A percentile compares a stretch with the other conserved stretches of the same genome.
These are phyloP conservation scores for Schrankia costaestrigalis DNA, from an alignment of 2,888 invertebrate genomes.

Conservation along the genomic window DNA sequence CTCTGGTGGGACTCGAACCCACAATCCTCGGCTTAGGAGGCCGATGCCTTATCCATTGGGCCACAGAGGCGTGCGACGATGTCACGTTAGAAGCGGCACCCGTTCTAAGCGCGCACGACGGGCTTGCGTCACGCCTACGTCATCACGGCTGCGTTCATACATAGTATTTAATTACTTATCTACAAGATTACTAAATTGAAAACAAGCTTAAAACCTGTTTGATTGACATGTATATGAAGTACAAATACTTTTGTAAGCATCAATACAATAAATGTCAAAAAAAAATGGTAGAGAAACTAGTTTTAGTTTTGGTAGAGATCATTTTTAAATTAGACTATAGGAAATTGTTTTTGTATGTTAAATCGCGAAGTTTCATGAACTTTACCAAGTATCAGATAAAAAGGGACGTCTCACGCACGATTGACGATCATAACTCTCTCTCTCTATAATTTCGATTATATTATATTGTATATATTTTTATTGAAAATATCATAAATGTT, in stretches of 20 bases:
- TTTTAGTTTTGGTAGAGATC: too few relatives aligned
- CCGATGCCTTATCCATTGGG: slow-evolving; percentile 92
- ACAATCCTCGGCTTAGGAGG: slow-evolving; percentile 92
- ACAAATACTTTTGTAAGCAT: background rate
- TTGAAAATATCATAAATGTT: too few relatives aligned
- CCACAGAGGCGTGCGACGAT: slow-evolving; percentile 91
- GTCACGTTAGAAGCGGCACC: slow-evolving; percentile 86
- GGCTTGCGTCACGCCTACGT: slow-evolving; percentile 53
- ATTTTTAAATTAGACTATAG: too few relatives aligned
- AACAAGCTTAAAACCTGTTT: background rate
- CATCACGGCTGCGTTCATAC: slow-evolving; percentile 47
- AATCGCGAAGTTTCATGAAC: too few relatives aligned
- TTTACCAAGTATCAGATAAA: too few relatives aligned
- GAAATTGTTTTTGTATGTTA: too few relatives aligned
- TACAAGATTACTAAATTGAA: slow-evolving; percentile 20
- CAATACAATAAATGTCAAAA: background rate
- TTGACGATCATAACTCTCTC: too few relatives aligned
- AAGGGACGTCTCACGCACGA: too few relatives aligned
- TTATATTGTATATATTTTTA: too few relatives aligned
- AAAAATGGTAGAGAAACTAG: too few relatives aligned
- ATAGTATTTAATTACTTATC: slow-evolving; percentile 28
- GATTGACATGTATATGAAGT: background rate
- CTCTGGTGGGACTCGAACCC: slow-evolving; percentile 94
- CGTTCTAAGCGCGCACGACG: slow-evolving; percentile 46
- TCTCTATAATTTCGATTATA: too few relatives aligned